Evolutionary conservation across 2,888 invertebrate genomes (phyloP).

Genomic region (Nomada ruficornis): DNA sequence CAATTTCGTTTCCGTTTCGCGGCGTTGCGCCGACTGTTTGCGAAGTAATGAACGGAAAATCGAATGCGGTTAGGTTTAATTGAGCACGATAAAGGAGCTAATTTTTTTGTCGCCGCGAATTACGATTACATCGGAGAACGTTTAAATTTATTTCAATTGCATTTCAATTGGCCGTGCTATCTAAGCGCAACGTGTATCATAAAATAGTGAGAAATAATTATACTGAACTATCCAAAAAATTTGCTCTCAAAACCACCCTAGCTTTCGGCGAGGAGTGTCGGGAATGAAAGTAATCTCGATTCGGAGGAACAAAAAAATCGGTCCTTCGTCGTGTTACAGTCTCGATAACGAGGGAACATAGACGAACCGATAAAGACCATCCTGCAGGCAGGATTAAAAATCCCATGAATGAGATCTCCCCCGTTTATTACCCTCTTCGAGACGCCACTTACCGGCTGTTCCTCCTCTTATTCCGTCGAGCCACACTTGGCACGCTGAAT

Average conservation of each 20-base stretch:
- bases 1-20: neutral
- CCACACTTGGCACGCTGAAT: constrained; percentile 29
- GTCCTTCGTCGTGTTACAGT: neutral
- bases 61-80: neutral
- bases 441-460: constrained; percentile 23
- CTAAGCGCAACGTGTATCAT: too few relatives aligned
- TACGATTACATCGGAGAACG: neutral
- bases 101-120: neutral
- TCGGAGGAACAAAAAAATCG: neutral
- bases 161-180: neutral
- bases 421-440: constrained; percentile 53
- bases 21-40: neutral
- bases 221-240: neutral
- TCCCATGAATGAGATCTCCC: constrained; percentile 34
- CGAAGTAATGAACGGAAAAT: neutral
- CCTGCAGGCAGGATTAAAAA: constrained; percentile 50
- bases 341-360: constrained; percentile 21
- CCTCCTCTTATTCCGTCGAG: constrained; percentile 13
- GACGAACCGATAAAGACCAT: constrained; percentile 40
- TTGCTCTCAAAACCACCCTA: neutral
- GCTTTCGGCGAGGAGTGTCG: neutral
- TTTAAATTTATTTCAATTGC: neutral
- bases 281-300: neutral
- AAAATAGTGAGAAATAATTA: too few relatives aligned
- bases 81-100: neutral